Evolutionary conservation across 2,113 vertebrate species (phyloP).

Genomic region (Carlito syrichta): DNA sequence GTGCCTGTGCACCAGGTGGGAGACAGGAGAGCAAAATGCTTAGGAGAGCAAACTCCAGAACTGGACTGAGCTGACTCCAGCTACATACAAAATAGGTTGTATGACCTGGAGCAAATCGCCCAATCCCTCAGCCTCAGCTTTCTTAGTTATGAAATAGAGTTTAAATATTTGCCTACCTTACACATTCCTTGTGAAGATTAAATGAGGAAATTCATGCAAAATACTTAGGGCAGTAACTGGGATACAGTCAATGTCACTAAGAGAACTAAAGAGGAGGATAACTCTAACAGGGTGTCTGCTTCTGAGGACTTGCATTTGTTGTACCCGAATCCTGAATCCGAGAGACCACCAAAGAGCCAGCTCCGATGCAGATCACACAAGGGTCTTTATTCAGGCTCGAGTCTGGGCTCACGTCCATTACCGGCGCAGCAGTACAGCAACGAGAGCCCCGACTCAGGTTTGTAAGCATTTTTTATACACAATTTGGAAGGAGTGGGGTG

Average conservation of each 20-base stretch:
- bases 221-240: not conserved
- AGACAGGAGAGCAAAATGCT: accelerated
- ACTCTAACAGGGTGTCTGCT: too few species aligned
- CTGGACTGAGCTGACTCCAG: not conserved
- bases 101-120: not conserved
- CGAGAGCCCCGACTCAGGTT: too few species aligned
- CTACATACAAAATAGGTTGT: not conserved
- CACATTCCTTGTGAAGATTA: not conserved
- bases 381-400: too few species aligned
- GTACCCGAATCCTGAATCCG: too few species aligned
- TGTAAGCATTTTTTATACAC: too few species aligned
- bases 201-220: not conserved
- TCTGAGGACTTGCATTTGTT: not conserved
- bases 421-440: too few species aligned
- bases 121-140: not conserved
- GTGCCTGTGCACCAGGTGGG: too few species aligned
- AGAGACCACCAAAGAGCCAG: too few species aligned
- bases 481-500: too few species aligned
- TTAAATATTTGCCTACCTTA: not conserved
- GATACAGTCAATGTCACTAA: accelerated
- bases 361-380: too few species aligned
- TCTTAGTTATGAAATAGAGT: not conserved
- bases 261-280: not conserved
- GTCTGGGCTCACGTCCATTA: too few species aligned
- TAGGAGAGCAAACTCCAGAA: not conserved